Conservation (phyloP, 2,797 vertebrate genomes). For the Spea hammondii region DNA sequence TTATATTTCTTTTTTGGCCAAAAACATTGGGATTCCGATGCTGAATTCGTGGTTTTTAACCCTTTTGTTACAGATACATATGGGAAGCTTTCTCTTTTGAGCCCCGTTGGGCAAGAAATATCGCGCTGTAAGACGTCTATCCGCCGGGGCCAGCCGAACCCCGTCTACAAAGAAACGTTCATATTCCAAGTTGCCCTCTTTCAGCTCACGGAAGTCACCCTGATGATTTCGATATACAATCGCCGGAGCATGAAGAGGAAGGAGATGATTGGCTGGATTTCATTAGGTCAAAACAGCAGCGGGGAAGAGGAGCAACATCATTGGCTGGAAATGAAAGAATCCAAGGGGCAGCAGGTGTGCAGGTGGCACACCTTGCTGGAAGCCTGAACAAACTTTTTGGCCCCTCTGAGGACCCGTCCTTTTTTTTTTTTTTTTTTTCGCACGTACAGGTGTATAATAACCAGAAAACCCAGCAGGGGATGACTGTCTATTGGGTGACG, state of each 20-base stretch:
- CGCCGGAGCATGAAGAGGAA: constrained; percentile 93
- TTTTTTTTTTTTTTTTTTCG: no score
- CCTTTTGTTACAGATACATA: constrained; percentile 79
- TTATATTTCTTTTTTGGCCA: no score
- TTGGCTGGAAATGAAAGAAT: constrained; percentile 94
- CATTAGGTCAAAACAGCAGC: constrained; percentile 90
- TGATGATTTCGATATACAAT: constrained; percentile 90
- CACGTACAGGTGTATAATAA: no score
- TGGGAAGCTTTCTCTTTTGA: constrained; percentile 87
- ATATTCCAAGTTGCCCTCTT: constrained; percentile 96
- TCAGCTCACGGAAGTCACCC: constrained; percentile 92
- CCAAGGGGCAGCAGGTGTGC: constrained; percentile 81
- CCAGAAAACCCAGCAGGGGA: no score
- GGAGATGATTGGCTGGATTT: constrained; percentile 95
- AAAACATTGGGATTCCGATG: no score
- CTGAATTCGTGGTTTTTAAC: neutral
- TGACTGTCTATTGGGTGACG: no score
- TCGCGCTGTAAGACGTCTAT: constrained; percentile 91
- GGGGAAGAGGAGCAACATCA: constrained; percentile 89
- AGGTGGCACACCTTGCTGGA: constrained; percentile 92
- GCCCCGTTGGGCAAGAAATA: constrained; percentile 91
- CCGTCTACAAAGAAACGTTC: constrained; percentile 95
- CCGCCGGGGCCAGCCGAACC: constrained; percentile 90
- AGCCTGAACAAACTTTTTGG: constrained; percentile 66
- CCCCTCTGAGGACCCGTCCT: no score